A percentile compares a stretch with the other conserved stretches of the same genome.
Evolutionary conservation across 92 coral and sea anemone genomes (phyloP).

Genomic region (Epizoanthus illoricatus): DNA sequence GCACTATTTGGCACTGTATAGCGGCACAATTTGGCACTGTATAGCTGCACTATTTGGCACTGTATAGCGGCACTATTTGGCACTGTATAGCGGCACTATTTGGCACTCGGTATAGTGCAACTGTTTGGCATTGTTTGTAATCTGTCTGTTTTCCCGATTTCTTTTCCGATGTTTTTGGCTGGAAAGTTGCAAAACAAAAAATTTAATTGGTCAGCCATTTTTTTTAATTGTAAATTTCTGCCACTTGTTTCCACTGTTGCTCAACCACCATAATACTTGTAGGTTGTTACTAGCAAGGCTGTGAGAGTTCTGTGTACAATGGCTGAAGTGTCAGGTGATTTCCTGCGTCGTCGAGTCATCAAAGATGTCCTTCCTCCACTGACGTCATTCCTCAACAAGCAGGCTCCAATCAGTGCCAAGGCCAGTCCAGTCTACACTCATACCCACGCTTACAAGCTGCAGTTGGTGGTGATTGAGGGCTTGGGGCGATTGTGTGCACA

Average conservation of each 20-base stretch:
- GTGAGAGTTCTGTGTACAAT: slow-evolving; percentile 79
- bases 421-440: slow-evolving; percentile 88
- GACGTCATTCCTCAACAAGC: slow-evolving; percentile 72
- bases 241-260: neutral
- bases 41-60: too few relatives aligned
- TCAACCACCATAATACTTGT: neutral
- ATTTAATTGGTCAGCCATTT: neutral
- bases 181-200: too few relatives aligned
- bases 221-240: neutral
- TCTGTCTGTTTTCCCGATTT: too few relatives aligned
- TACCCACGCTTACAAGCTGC: slow-evolving; percentile 79
- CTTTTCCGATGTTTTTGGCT: too few relatives aligned
- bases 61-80: too few relatives aligned
- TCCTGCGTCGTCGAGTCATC: slow-evolving; percentile 90
- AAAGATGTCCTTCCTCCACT: slow-evolving; percentile 82
- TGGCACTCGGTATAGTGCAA: too few relatives aligned
- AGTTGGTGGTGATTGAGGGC: slow-evolving; percentile 65
- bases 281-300: slow-evolving; percentile 86
- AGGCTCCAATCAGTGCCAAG: slow-evolving; percentile 68
- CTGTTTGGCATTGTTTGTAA: too few relatives aligned
- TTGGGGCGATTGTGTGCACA: slow-evolving; percentile 81
- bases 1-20: too few relatives aligned
- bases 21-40: too few relatives aligned
- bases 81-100: too few relatives aligned
- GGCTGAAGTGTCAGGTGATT: slow-evolving; percentile 89